These are phyloP conservation scores for Turritopsis rubra DNA, from an alignment of 30 jellyfish, hydroid and myxozoan genomes.

Conservation along the genomic window DNA sequence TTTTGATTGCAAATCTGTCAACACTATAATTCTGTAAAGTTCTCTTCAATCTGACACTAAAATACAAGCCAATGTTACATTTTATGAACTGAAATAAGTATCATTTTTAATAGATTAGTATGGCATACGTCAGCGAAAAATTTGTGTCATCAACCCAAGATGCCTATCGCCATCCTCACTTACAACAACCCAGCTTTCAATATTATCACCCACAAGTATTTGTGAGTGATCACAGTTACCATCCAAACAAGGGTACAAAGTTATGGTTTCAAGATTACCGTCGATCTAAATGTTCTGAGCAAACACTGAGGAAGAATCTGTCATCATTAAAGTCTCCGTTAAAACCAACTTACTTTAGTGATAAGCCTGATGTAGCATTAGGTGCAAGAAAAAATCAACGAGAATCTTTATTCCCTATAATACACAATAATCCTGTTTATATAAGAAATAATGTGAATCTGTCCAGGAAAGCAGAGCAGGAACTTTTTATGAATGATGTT, in stretches of 20 bases:
- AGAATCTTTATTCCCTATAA: constrained; percentile 59
- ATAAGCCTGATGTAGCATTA: constrained; percentile 57
- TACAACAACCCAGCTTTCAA: constrained; percentile 39
- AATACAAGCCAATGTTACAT: too few relatives aligned
- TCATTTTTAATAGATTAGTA: not conserved
- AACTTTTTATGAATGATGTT: constrained; percentile 30
- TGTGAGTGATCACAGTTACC: constrained; percentile 33
- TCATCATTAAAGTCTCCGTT: constrained; percentile 21
- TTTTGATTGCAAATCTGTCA: too few relatives aligned
- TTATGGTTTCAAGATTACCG: constrained; percentile 58
- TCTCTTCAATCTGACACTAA: too few relatives aligned
- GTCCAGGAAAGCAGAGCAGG: constrained; percentile 59
- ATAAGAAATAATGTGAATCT: constrained; percentile 47
- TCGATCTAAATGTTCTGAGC: constrained; percentile 43
- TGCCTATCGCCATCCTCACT: constrained; percentile 38
- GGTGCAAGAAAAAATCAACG: constrained; percentile 63
- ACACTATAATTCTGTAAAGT: too few relatives aligned
- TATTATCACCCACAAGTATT: constrained; percentile 59
- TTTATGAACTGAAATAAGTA: too few relatives aligned
- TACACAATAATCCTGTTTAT: constrained; percentile 70
- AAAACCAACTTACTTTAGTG: constrained; percentile 63
- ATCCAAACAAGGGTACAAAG: constrained; percentile 52
- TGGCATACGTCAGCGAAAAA: not conserved
- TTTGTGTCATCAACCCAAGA: constrained; percentile 57
- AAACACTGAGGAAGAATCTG: constrained; percentile 39